These are phyloP conservation scores for Lytechinus variegatus DNA, from an alignment of 35 echinoderm and acorn worm species.

Conservation along the genomic window DNA sequence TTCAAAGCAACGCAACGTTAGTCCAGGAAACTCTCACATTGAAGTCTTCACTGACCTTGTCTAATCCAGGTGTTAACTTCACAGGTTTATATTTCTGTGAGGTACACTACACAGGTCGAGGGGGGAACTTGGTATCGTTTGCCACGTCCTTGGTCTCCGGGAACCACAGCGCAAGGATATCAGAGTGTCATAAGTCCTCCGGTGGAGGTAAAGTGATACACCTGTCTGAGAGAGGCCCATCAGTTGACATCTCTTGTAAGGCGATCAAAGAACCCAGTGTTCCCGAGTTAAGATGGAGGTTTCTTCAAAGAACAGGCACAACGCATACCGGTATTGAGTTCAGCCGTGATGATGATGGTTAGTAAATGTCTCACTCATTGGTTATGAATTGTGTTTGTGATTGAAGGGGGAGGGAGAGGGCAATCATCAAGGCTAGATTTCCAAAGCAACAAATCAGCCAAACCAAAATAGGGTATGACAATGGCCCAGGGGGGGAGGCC, in stretches of 20 bases:
- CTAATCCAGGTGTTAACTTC: background rate
- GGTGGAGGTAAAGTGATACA: background rate
- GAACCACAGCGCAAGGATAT: background rate
- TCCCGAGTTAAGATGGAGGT: background rate
- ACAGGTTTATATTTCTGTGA: background rate
- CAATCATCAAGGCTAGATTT: no score
- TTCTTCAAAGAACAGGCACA: background rate
- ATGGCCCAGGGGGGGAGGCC: no score
- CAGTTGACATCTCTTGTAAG: background rate
- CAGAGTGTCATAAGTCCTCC: background rate
- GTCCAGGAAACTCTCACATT: background rate
- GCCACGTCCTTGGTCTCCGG: background rate
- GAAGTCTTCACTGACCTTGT: background rate
- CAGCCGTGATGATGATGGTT: background rate
- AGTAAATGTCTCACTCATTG: background rate
- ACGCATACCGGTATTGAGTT: background rate
- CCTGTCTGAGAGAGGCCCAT: background rate
- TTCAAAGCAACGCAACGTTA: background rate
- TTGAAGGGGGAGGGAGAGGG: no score
- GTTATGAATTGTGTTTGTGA: no score
- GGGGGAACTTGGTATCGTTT: background rate
- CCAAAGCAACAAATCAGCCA: no score
- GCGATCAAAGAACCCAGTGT: background rate
- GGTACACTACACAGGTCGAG: background rate
- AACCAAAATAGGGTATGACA: no score